These are phyloP conservation scores for Trogon melanurus DNA, from an alignment of 2,113 vertebrate species.

Conservation along the genomic window DNA sequence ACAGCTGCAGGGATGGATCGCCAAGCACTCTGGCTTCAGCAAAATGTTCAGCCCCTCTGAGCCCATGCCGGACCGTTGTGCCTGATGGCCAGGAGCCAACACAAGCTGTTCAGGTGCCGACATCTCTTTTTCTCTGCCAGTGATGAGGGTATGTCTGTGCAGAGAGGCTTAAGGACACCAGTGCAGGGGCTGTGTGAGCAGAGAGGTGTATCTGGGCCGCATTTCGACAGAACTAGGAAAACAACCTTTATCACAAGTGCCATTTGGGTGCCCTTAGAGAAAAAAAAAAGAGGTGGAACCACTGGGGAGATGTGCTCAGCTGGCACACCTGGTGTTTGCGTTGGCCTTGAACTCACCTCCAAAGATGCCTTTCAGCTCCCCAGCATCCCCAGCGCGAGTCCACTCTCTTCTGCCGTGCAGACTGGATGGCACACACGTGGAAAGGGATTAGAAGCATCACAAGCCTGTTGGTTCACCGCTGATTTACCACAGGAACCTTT, in stretches of 20 bases:
- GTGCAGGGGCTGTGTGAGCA: background rate
- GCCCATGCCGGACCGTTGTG: rapidly evolving
- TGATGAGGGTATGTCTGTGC: background rate
- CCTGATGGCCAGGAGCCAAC: rapidly evolving
- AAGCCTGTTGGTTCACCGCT: background rate
- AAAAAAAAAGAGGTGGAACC: background rate
- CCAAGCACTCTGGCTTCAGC: background rate
- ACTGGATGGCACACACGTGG: background rate
- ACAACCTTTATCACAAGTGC: background rate
- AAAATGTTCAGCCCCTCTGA: background rate
- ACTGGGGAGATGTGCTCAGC: background rate
- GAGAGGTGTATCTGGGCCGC: background rate
- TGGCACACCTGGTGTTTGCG: background rate
- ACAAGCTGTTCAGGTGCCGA: background rate
- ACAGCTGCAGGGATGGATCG: background rate
- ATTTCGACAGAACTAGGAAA: background rate
- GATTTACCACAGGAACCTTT: background rate
- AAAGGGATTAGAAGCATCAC: background rate
- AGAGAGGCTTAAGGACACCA: background rate
- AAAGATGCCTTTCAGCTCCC: background rate
- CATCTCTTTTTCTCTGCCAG: background rate
- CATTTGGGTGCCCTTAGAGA: background rate
- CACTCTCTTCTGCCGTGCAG: background rate
- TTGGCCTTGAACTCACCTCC: background rate
- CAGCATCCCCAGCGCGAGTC: background rate